These are phyloP conservation scores for Pseudopleuronectes americanus DNA, from an alignment of 2,797 vertebrate species.

Conservation along the genomic window DNA sequence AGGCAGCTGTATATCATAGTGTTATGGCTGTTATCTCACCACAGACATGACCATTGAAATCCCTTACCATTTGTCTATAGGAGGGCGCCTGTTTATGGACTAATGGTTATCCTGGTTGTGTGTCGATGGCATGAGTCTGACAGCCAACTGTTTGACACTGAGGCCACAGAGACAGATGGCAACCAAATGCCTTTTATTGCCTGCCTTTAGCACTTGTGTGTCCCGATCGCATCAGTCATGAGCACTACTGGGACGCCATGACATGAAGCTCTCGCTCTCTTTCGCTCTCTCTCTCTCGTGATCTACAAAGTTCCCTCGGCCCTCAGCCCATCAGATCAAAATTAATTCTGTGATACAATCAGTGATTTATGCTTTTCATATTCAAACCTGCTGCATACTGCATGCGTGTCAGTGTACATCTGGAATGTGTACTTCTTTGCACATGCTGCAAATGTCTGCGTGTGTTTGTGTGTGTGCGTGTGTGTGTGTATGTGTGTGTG, in stretches of 20 bases:
- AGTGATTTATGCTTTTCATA: slow-evolving; percentile 58
- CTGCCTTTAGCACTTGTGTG: slow-evolving; percentile 77
- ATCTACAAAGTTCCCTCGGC: slow-evolving; percentile 30
- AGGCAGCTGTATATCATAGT: slow-evolving; percentile 58
- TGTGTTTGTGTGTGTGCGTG: not conserved
- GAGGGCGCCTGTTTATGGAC: slow-evolving; percentile 73
- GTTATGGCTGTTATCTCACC: slow-evolving; percentile 63
- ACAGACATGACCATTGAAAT: slow-evolving; percentile 69
- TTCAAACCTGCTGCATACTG: slow-evolving; percentile 37
- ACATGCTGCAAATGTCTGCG: slow-evolving; percentile 40
- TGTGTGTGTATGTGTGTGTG: not conserved
- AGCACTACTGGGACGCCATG: slow-evolving; percentile 56
- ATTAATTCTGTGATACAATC: slow-evolving; percentile 34
- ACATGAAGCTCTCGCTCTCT: slow-evolving; percentile 44
- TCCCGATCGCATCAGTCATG: slow-evolving; percentile 74
- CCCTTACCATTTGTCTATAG: slow-evolving; percentile 70
- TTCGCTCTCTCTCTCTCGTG: slow-evolving; percentile 6
- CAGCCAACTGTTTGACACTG: slow-evolving; percentile 79
- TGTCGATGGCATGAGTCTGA: slow-evolving; percentile 71
- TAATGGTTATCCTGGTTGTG: slow-evolving; percentile 80
- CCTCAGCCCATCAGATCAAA: slow-evolving; percentile 48
- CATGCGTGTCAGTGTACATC: not conserved
- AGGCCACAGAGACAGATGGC: slow-evolving; percentile 82
- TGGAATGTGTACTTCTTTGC: slow-evolving; percentile 11
- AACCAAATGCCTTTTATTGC: slow-evolving; percentile 82